Base-by-base conservation (phyloP, 1,140 invertebrate species). In the Drosophila ercepeae region DNA sequence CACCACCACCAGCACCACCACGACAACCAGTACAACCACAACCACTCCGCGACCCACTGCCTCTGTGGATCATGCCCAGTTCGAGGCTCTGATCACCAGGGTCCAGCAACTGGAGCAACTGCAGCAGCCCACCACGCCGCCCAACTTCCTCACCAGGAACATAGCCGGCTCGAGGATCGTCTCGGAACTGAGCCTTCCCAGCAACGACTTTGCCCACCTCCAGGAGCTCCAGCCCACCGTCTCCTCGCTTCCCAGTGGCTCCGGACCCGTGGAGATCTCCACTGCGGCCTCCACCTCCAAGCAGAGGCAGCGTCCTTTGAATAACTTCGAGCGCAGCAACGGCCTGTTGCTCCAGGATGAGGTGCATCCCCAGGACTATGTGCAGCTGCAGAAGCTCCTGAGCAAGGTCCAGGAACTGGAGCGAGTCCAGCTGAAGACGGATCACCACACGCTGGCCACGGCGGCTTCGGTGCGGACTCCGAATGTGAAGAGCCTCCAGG, bases 401-500 rank as follows among this genome's bases (percentile, higher is more conserved):
- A 89, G 82, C 57, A 91, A 91, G 45, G 89, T 91, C 25, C 86
- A 91, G 64, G 89, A 91, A 39, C 60, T 91, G 32, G 91, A 92
- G 60, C 82, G 91, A 1, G 89, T 90, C 0, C 78, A 90, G 50
- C 64, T 90, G 4, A 74, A 70, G 42, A 52, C 61, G 2, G 59
- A 63, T 0, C 52, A 23, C 0, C 83, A 81, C 0, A 61, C 52
- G 14, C 46, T 90, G 36, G 81, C 70, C 4, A 89, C 81, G 4
- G 78, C 89, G 4, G 89, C 89, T 25, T 90, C 89, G 2, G 68
- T 81, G 49, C 73, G 86, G n/a, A 88, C 63, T 0, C 75, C 71
- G 6, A 75, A 83, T 21, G 81, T 89, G 1, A 84, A 90, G 51
- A 90, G 75, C 7, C 5, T 86, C 3, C 82, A 52, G 44, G 84